Percentiles rank a stretch among this genome's conserved stretches.
phyloP scores from a whole-genome alignment of 1,140 invertebrate genomes.

The Gryon sp. region DNA sequence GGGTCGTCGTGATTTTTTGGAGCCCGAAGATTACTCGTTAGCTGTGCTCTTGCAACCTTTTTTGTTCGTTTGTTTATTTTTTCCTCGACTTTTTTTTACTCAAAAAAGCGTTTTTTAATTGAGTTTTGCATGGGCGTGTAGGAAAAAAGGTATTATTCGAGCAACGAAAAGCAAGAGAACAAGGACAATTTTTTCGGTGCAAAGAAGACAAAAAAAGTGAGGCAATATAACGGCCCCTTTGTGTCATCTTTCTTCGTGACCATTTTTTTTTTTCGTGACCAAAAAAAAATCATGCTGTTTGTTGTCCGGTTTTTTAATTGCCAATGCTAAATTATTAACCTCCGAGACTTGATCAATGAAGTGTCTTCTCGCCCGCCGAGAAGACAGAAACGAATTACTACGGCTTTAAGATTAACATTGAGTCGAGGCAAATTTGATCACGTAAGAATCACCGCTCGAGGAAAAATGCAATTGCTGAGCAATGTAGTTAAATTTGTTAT shows the following conservation, averaged over 20 bases:
- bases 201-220: too few species aligned
- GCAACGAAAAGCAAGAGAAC: slow-evolving; percentile 4
- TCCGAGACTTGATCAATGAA: slow-evolving; percentile 47
- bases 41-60: slow-evolving; percentile 1
- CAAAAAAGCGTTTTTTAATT: slow-evolving; percentile 32
- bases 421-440: slow-evolving; percentile 56
- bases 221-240: slow-evolving; percentile 19
- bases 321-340: slow-evolving; percentile 48
- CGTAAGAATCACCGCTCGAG: slow-evolving; percentile 48
- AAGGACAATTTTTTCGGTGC: neutral
- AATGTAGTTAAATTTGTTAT: slow-evolving; percentile 56
- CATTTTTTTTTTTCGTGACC: neutral
- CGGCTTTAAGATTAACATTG: slow-evolving; percentile 50
- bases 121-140: slow-evolving; percentile 13
- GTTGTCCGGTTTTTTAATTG: slow-evolving; percentile 50
- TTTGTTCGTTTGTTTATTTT: too few species aligned
- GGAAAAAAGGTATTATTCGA: slow-evolving; percentile 23
- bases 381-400: slow-evolving; percentile 48
- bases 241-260: slow-evolving; percentile 1
- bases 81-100: slow-evolving; percentile 10
- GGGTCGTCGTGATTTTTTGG: slow-evolving; percentile 34
- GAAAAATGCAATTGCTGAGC: slow-evolving; percentile 42
- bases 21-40: slow-evolving; percentile 38
- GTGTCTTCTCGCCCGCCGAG: slow-evolving; percentile 28
- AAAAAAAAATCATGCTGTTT: slow-evolving; percentile 6